Base-by-base conservation (phyloP, 2,797 vertebrate genomes). In the Parauchenoglanis ngamensis region DNA sequence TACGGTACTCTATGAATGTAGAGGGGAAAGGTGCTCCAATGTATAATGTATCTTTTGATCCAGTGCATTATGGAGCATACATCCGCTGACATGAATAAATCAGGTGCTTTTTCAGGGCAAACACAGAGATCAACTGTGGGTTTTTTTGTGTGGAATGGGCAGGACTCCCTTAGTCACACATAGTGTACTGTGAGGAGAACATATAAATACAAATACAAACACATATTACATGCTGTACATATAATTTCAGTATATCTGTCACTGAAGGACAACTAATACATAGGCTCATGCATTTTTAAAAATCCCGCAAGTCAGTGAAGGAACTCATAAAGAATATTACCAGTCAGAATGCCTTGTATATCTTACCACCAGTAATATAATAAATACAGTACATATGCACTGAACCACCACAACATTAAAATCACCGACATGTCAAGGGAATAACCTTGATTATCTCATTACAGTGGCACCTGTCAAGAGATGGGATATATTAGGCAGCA, bases 1-100 rank as follows among this genome's bases (percentile, higher is more conserved):
- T 61, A 7, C 13, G 61, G 70, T 7, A 63, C 35, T 84, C 85
- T 81, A 79, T 40, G 28, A 72, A 35, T 12, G 12, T 57, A 35
- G 15, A 80, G 85, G 35, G 31, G 35, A n/a, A 35, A 70, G 21
- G 25, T 12, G 21, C 70, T 7, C 23, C 17, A 44, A 21, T 85
- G 56, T 21, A 19, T 77, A 52, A 85, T 76, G 72, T 59, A 85
- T 76, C 84, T 52, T 75, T 44, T 17, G 67, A 73, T 73, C 70
- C 35, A 79, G 91, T 92, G 91, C 90, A 94, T 94, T 94, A 94
- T 93, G 92, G 88, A 13, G 70, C 44, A 85, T 56, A 76, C 15
- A 93, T 92, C 17, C 86, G 61, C 83, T 83, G 87, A 87, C 89
- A 93, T 91, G 88, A 93, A 92, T 84, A 86, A 83, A 90, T 89